Conservation (phyloP, 2,888 invertebrate species). For the Imbricaverruca yamaguchii region DNA sequence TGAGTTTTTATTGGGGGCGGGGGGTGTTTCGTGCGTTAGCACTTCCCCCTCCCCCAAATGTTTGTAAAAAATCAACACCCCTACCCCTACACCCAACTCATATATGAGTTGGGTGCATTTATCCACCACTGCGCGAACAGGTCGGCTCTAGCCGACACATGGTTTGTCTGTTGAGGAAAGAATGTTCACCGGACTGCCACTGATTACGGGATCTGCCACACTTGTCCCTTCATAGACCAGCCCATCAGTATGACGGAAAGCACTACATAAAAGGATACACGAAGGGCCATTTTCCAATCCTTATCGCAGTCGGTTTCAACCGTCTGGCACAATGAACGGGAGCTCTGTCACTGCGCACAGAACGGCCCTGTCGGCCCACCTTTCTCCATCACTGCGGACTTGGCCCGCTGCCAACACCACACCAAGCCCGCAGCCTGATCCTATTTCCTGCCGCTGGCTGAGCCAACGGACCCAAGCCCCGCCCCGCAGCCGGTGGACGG, state of each 20-base stretch:
- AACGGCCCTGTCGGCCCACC: background rate
- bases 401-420: slow-evolving; percentile 11
- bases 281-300: background rate
- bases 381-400: slow-evolving; percentile 9
- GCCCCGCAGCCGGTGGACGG: slow-evolving; percentile 10
- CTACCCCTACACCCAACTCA: too few relatives aligned
- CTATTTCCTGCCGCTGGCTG: slow-evolving; percentile 15
- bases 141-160: too few relatives aligned
- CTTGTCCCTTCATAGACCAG: too few relatives aligned
- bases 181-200: too few relatives aligned
- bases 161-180: too few relatives aligned
- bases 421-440: slow-evolving; percentile 7
- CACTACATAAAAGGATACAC: background rate
- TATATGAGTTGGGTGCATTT: too few relatives aligned
- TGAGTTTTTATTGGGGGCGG: too few relatives aligned
- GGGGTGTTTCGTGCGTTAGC: too few relatives aligned
- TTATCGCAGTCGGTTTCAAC: background rate
- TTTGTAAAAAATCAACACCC: too few relatives aligned
- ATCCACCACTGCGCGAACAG: too few relatives aligned
- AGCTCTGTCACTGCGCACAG: background rate
- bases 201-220: too few relatives aligned
- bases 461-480: slow-evolving; percentile 12
- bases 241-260: background rate
- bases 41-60: too few relatives aligned
- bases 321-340: background rate